Conservation (phyloP, 2,113 vertebrate species). For the Lutjanus erythropterus region DNA sequence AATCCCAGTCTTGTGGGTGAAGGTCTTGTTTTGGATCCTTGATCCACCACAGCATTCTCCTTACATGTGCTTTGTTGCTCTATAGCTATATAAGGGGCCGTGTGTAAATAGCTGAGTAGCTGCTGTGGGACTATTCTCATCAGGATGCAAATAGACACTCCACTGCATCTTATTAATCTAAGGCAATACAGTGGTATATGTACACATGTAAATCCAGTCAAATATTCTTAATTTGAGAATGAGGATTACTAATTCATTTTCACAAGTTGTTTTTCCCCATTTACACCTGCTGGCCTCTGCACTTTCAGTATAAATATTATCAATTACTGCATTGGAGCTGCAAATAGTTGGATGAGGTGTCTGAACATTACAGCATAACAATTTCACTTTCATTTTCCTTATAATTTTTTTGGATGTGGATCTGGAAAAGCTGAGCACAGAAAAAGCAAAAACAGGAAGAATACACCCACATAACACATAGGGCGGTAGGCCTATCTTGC, state of each 20-base stretch:
- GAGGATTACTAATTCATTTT: background rate
- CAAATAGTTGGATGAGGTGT: background rate
- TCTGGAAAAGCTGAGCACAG: slow-evolving; percentile 21
- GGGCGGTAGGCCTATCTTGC: slow-evolving; percentile 6
- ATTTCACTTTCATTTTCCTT: background rate
- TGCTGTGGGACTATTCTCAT: too few species aligned
- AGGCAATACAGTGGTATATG: background rate
- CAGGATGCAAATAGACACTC: too few species aligned
- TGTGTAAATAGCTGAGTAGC: too few species aligned
- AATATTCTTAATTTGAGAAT: background rate
- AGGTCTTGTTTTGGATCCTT: too few species aligned
- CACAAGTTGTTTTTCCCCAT: background rate
- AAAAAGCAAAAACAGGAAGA: slow-evolving; percentile 63
- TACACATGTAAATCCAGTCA: background rate
- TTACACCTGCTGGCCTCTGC: background rate
- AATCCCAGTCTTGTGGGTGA: too few species aligned
- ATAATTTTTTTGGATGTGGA: background rate
- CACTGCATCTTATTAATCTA: too few species aligned
- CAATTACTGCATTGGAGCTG: background rate
- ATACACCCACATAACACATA: slow-evolving; percentile 61
- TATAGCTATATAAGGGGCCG: too few species aligned
- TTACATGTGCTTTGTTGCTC: too few species aligned
- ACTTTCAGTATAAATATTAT: background rate
- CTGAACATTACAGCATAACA: background rate
- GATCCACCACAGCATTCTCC: too few species aligned